phyloP scores from a whole-genome alignment of 1,140 invertebrate species.

The Brachionus angularis region DNA sequence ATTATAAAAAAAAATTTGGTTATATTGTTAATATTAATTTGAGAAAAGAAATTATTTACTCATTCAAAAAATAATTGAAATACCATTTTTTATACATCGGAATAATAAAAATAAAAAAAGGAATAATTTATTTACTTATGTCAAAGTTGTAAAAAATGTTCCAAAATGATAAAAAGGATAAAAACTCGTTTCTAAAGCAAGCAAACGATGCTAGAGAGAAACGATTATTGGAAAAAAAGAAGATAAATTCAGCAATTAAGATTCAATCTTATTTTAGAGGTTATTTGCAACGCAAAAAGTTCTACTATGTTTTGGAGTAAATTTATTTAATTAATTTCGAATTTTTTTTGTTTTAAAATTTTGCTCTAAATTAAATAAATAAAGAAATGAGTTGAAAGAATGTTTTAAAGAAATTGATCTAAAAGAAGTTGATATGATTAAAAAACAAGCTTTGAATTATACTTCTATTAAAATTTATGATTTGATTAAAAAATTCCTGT shows the following conservation, averaged over 20 bases:
- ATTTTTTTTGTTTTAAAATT: not conserved
- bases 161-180: too few species aligned
- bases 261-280: constrained; percentile 22
- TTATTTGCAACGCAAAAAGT: not conserved
- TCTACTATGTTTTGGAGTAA: not conserved
- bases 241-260: not conserved
- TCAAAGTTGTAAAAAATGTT: too few species aligned
- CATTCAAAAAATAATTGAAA: too few species aligned
- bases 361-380: not conserved
- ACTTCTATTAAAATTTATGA: not conserved
- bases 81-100: too few species aligned
- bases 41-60: too few species aligned
- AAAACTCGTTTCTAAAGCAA: constrained; percentile 37
- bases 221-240: constrained; percentile 13
- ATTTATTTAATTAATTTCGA: not conserved
- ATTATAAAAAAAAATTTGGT: too few species aligned
- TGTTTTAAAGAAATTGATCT: not conserved
- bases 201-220: constrained; percentile 25
- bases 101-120: too few species aligned
- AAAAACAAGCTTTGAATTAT: not conserved
- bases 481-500: not conserved
- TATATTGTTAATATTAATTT: too few species aligned
- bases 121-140: too few species aligned
- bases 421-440: not conserved
- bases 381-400: not conserved